Evolutionary conservation across 1,140 invertebrate genomes (phyloP).

Genomic region (Drosophila azteca): DNA sequence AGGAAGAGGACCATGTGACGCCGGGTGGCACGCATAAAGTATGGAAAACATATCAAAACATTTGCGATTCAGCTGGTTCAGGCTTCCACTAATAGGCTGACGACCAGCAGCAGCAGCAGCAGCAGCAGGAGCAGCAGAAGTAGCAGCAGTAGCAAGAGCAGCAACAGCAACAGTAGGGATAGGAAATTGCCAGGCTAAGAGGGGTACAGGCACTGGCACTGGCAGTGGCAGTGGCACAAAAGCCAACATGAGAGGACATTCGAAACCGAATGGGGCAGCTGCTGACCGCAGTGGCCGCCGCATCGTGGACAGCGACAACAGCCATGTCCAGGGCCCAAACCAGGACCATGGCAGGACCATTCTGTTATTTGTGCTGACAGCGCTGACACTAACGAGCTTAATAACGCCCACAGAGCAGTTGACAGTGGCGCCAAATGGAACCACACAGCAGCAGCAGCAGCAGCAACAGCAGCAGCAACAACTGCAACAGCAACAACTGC

Average conservation of each 20-base stretch:
- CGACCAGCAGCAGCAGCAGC: neutral
- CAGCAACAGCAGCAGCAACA: neutral
- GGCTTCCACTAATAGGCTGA: constrained; percentile 42
- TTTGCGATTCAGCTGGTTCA: constrained; percentile 61
- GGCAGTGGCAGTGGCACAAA: neutral
- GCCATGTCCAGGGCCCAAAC: constrained; percentile 19
- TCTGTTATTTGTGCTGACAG: constrained; percentile 78
- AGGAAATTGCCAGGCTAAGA: constrained; percentile 50
- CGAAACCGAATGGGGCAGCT: constrained; percentile 65
- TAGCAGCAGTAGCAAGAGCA: neutral
- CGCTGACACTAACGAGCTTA: constrained; percentile 81
- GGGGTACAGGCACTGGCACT: constrained; percentile 12
- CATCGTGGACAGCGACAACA: constrained; percentile 23
- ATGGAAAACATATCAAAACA: constrained; percentile 78
- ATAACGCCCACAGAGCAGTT: constrained; percentile 79
- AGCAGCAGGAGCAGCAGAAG: neutral
- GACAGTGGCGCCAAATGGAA: constrained; percentile 60
- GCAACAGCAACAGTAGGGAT: constrained; percentile 6
- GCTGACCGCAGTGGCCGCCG: constrained; percentile 51
- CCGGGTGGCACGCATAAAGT: constrained; percentile 31
- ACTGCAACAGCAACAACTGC: constrained; percentile 1
- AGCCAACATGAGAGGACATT: constrained; percentile 66
- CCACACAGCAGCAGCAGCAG: constrained; percentile 12
- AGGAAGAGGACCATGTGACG: constrained; percentile 40
- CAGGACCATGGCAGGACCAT: constrained; percentile 48